Base-by-base conservation (phyloP, 2,888 invertebrate species). In the Standfussiana lucernea region DNA sequence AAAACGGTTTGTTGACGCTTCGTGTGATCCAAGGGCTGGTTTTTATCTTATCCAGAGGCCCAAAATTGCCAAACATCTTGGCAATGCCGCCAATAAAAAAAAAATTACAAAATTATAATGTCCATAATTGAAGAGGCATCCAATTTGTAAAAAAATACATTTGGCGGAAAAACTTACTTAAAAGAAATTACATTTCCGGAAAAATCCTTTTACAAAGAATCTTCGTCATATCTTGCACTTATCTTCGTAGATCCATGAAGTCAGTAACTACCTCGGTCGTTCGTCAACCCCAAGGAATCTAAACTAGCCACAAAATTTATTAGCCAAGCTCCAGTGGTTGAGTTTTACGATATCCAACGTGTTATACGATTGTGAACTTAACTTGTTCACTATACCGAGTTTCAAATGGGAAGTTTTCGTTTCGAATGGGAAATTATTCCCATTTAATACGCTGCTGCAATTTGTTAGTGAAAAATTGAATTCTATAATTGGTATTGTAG, bases 301-400 rank as follows among this genome's bases (percentile, higher is more conserved):
- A 72, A 89, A 85, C 89, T 79, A 82, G 62, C 79, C 79, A 79
- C 82, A 80, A 75, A 87, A 84, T 89, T 84, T 89, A 86, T 87
- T 84, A 84, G 73, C 75, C 75, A 50, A 70, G 59, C 83, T 72
- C 40, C 47, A 72, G 28, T 62, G 71, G 73, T 82, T 61, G 69
- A 47, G 69, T 71, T 89, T 86, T 89, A 88, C 75, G 82, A 70
- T 66, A 77, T 68, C 71, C 67, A 56, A 68, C 76, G 83, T 85
- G 72, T 69, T 64, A 77, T 68, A 66, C 75, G 67, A 88, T 75
- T 80, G 77, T 74, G 45, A 66, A 72, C 77, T 77, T 56, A 68
- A 75, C 80, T 77, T 32, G 74, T 71, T 70, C 62, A 42, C 40
- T 18, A 21, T 40, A 77, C 56, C 42, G 45, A 62, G 50, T 66